Evolutionary conservation across 53 echinoderm and acorn worm genomes (phyloP), one percentile per base, ranked within the genome.

Genomic region (Pentamera pediparva): DNA sequence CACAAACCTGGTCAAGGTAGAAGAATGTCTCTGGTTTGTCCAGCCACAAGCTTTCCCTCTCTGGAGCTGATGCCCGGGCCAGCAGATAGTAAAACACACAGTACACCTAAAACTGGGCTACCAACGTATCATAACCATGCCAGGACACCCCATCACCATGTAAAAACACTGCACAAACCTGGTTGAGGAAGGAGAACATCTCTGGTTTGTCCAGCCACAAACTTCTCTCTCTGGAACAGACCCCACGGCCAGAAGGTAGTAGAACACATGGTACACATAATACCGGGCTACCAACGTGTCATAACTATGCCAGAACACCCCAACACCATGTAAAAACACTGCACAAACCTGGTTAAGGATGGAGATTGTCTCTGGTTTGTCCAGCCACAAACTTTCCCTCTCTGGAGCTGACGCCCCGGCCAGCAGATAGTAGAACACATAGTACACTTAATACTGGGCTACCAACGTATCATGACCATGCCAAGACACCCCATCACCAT

Each of bases 221-320:
- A 12, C 76, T 83, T 88, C 87, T 51, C 74, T 81, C 75, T 95
- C 90, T 4, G 76, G 45, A 35, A 87, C 79, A 39, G 70, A 82
- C 4, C 90, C 95, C 33, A 90, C 95, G 49, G 83, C 80, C 25
- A 95, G 85, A 29, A 95, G 75, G 74, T 95, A 95, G 69, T 95
- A 95, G 83, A 95, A 95, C 56, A 95, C 95, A 53, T 95, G 95
- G 79, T 95, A 95, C n/a, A n/a, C n/a, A n/a, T n/a, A n/a, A n/a
- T n/a, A n/a, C n/a, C n/a, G n/a, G n/a, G n/a, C n/a, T n/a, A n/a
- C n/a, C n/a, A n/a, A n/a, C n/a, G n/a, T n/a, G n/a, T n/a, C n/a
- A n/a, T n/a, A n/a, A n/a, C n/a, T n/a, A n/a, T n/a, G n/a, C n/a
- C n/a, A n/a, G n/a, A n/a, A n/a, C n/a, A n/a, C n/a, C n/a, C n/a